Evolutionary conservation across 2,888 invertebrate species (phyloP).

Genomic region (Stictocephala bisonia): DNA sequence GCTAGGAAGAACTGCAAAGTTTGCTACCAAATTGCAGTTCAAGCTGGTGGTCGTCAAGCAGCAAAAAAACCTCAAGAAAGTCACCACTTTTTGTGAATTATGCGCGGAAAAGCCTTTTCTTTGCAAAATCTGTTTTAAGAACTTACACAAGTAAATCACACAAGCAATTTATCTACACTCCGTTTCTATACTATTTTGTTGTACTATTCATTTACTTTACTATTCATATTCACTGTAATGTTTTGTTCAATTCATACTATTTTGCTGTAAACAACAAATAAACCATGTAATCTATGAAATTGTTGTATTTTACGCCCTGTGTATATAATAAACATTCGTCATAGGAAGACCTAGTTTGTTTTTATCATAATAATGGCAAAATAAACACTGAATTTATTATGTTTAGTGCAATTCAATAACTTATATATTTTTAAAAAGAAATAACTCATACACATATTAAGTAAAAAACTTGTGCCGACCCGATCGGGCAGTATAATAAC

Average conservation of each 20-base stretch:
- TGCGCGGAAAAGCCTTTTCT: background rate
- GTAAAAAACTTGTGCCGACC: background rate
- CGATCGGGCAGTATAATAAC: background rate
- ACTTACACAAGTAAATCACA: background rate
- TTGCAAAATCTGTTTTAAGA: background rate
- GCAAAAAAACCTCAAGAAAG: background rate
- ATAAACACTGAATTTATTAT: too few relatives aligned
- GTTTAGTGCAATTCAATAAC: background rate
- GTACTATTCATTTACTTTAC: background rate
- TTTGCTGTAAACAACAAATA: too few relatives aligned
- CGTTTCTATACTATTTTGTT: too few relatives aligned
- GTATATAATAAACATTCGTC: too few relatives aligned
- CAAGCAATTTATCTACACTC: too few relatives aligned
- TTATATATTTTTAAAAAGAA: background rate
- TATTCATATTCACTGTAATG: background rate
- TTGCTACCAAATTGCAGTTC: background rate
- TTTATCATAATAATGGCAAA: too few relatives aligned
- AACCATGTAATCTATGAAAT: too few relatives aligned
- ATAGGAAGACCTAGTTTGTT: too few relatives aligned
- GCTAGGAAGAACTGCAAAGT: slow-evolving; percentile 3
- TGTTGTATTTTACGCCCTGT: background rate
- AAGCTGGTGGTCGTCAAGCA: background rate
- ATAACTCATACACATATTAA: background rate
- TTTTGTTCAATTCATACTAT: background rate
- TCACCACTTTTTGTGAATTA: background rate